Base-by-base conservation (phyloP, 2,888 invertebrate genomes). In the Parnassius orleans region DNA sequence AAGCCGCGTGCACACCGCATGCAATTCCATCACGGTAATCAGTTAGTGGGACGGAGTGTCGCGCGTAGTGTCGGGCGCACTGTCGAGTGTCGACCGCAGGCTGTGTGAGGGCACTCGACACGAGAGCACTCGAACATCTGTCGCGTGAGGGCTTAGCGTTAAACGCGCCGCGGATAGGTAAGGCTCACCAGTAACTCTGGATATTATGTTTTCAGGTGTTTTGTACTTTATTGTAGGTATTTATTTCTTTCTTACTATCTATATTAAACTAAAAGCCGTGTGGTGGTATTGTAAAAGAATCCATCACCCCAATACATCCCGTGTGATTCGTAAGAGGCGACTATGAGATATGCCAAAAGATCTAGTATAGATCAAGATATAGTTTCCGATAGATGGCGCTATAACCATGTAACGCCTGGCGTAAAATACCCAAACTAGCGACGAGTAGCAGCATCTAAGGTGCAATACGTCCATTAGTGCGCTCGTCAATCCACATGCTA, bases 71-170 rank as follows among this genome's bases (percentile, higher is more conserved):
- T 61, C 57, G 63, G 14, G 44, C 64, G 65, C 65, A 65, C 66
- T 73, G 76, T 73, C 76, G 76, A 75, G 77, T 75, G 76, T 65
- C 76, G 72, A 75, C 72, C 71, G 75, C 71, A 60, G 68, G 84
- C 86, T 69, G 75, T 69, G 68, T 69, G 68, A 86, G 86, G 67
- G 76, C 70, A 51, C 86, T 86, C 67, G 69, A 79, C 69, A 74
- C 70, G 72, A 86, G 83, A 65, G 66, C 76, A 69, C 85, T 86
- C 75, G 77, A 84, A 82, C 86, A 86, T 85, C 85, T 86, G 86
- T 84, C 86, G 82, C 78, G 75, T 68, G 70, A 68, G 69, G 69
- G 66, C 64, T 66, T 69, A 68, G 68, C 69, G 68, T 57, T 64
- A 61, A 61, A 61, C 61, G 52, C 54, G 53, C 51, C 59, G 51